phyloP scores from a whole-genome alignment of 2,888 invertebrate genomes.

The Endomychus coccineus region DNA sequence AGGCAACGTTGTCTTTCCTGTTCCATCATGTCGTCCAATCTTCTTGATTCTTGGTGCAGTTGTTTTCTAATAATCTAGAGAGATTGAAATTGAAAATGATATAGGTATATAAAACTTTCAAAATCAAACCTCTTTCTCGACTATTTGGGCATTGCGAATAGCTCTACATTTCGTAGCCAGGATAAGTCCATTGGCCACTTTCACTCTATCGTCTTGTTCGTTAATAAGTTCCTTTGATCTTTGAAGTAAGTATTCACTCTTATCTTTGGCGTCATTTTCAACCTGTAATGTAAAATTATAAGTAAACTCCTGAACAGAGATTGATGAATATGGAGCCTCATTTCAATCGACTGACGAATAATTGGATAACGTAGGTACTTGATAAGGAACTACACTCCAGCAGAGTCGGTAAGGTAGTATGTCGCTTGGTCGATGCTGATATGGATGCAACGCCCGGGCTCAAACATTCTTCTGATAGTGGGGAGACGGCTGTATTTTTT shows the following conservation, averaged over 20 bases:
- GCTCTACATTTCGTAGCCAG: conserved; percentile 79
- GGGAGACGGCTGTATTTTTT: no score
- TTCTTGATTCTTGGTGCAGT: conserved; percentile 48
- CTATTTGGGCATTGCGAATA: conserved; percentile 75
- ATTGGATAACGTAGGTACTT: no score
- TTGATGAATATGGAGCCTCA: no score
- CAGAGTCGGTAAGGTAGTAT: no score
- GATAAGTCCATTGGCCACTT: conserved; percentile 69
- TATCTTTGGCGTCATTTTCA: conserved; percentile 46
- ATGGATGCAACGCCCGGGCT: no score
- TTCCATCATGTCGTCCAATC: conserved; percentile 65
- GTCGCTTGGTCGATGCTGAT: no score
- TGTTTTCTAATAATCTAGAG: conserved; percentile 49
- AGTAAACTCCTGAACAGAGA: no score
- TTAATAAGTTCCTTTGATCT: conserved; percentile 48
- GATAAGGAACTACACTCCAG: no score
- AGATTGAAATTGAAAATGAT: neutral
- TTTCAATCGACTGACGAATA: no score
- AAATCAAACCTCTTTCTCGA: conserved; percentile 47
- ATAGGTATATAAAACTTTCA: neutral
- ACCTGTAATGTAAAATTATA: no score
- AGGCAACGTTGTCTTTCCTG: conserved; percentile 54
- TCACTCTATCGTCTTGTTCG: conserved; percentile 59
- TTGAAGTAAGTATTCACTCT: conserved; percentile 46
- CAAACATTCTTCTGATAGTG: no score